phyloP scores from a whole-genome alignment of 2,888 invertebrate genomes.

The Camptogramma bilineatum region DNA sequence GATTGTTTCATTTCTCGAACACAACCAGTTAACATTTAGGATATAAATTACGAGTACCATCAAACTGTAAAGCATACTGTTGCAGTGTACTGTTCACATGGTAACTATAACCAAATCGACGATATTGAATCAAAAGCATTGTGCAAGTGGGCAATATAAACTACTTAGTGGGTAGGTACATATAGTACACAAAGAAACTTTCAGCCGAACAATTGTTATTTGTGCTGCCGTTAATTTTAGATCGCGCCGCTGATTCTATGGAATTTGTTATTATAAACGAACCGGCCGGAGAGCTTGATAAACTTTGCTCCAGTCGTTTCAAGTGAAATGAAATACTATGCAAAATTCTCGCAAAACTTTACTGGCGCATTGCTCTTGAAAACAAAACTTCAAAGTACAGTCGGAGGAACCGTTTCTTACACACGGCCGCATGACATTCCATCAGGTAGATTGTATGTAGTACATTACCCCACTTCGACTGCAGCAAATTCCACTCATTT shows the following conservation, averaged over 20 bases:
- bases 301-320: constrained; percentile 1
- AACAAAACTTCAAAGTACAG: not conserved
- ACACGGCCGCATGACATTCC: not conserved
- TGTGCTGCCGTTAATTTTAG: constrained; percentile 19
- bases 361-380: not conserved
- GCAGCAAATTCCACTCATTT: not conserved
- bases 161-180: no score
- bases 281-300: constrained; percentile 5
- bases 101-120: not conserved
- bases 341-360: not conserved
- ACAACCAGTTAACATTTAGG: not conserved
- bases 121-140: constrained; percentile 16
- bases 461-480: constrained; percentile 2
- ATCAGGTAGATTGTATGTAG: constrained; percentile 5
- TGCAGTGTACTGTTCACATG: not conserved
- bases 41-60: not conserved
- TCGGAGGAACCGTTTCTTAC: not conserved
- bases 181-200: constrained; percentile 18
- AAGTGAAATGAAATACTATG: not conserved
- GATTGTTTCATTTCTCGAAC: constrained; percentile 12
- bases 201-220: constrained; percentile 20
- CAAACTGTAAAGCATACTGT: not conserved
- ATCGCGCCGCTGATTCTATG: constrained; percentile 14
- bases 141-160: constrained; percentile 10
- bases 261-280: constrained; percentile 20